Percentiles rank a stretch among this genome's conserved stretches.
These are phyloP conservation scores for Aproaerema taeniolella DNA, from an alignment of 2,888 invertebrate species.

Conservation along the genomic window DNA sequence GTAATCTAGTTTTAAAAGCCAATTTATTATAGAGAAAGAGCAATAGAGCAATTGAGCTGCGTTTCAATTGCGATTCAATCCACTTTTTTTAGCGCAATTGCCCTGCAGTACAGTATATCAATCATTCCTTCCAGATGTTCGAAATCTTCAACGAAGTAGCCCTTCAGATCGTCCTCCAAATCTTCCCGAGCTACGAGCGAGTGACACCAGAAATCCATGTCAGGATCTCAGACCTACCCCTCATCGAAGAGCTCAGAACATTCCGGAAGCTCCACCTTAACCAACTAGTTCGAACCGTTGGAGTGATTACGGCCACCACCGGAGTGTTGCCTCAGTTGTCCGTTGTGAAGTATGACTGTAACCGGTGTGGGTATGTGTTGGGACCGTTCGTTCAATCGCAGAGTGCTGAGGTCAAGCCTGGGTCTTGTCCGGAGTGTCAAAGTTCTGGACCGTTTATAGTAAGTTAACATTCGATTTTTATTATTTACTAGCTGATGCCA, in stretches of 20 bases:
- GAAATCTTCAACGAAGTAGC: conserved; percentile 95
- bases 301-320: conserved; percentile 97
- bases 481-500: too few relatives aligned
- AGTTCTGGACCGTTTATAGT: conserved; percentile 95
- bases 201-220: conserved; percentile 97
- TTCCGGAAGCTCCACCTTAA: conserved; percentile 94
- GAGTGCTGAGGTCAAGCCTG: conserved; percentile 95
- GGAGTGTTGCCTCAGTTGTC: conserved; percentile 97
- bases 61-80: too few relatives aligned
- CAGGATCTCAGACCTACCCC: conserved; percentile 94
- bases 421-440: conserved; percentile 98
- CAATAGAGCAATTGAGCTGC: too few relatives aligned
- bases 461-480: too few relatives aligned
- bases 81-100: too few relatives aligned
- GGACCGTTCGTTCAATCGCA: conserved; percentile 98
- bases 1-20: too few relatives aligned
- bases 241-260: conserved; percentile 96
- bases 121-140: conserved; percentile 96
- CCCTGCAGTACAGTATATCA: too few relatives aligned
- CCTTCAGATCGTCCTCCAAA: conserved; percentile 93
- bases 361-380: conserved; percentile 94
- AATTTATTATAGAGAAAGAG: too few relatives aligned
- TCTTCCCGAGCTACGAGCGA: conserved; percentile 97
- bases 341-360: conserved; percentile 97
- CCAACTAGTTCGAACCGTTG: conserved; percentile 90